Evolutionary conservation across 2,797 vertebrate genomes (phyloP).

Genomic region (Trachurus trachurus): DNA sequence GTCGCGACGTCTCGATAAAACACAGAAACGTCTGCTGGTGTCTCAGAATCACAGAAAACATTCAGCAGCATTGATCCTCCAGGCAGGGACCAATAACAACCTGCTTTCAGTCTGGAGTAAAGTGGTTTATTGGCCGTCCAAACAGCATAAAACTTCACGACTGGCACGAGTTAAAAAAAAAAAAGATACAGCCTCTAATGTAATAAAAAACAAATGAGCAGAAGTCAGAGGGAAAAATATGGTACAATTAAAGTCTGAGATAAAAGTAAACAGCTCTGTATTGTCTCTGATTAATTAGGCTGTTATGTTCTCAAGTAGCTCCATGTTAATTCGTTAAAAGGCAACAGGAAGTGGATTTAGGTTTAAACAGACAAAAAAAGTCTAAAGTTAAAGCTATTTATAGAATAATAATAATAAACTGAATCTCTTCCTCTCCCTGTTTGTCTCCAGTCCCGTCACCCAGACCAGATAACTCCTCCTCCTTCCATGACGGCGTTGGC

Average conservation of each 20-base stretch:
- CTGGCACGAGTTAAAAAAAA: neutral
- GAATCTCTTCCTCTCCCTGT: constrained; percentile 9
- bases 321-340: neutral
- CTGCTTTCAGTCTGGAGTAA: no score
- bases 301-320: neutral
- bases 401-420: neutral
- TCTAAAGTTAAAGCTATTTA: no score
- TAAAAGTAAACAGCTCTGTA: neutral
- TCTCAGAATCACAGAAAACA: no score
- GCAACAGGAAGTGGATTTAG: no score
- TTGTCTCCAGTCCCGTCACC: constrained; percentile 92
- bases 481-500: constrained; percentile 92
- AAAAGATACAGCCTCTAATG: neutral
- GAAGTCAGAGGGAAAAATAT: neutral
- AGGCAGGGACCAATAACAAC: no score
- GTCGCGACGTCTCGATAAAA: no score
- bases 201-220: neutral
- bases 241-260: neutral
- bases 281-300: no score
- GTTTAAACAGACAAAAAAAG: no score
- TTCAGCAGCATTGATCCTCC: no score
- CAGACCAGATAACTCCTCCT: constrained; percentile 95
- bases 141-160: no score
- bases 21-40: no score
- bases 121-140: no score